Evolutionary conservation across 2,113 vertebrate genomes (phyloP), one percentile per base, ranked within the genome.

Genomic region (Xiphophorus couchianus): DNA sequence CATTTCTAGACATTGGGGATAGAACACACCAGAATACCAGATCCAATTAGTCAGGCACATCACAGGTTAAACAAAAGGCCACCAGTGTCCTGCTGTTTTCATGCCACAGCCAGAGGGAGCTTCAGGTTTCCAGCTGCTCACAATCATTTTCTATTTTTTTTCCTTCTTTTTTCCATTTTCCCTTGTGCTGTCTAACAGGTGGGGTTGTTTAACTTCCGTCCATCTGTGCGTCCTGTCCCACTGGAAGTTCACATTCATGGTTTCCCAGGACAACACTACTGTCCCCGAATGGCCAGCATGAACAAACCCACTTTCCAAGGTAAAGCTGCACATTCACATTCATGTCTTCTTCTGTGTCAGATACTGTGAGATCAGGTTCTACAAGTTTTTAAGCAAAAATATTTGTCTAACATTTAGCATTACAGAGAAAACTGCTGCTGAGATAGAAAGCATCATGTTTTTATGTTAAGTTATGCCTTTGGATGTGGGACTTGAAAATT

Each of bases 261-360:
- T 33, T 99, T 99, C 89, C 98, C 98, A 11, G 98, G 98, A 12
- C 98, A 99, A 78, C 97, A 99, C 84, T 99, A 99, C 91, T 99
- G 98, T 92, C 98, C 97, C 84, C 97, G 97, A 72, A 99, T 99
- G 98, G 98, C 98, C 83, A 98, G 95, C 90, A 99, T 99, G 98
- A 99, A 99, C 92, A 99, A 99, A 88, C 98, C 98, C 76, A 92
- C 96, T 15, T 99, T 99, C 88, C 98, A 99, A 91, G 97, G 89
- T 91, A 51, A 54, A 35, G 25, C 11, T 74, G 17, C 29, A 48
- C 31, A 1, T 29, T 8, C 31, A 0, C 31, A 1, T 29, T 8
- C 31, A 0, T 25, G 71, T 27, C 58, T 64, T 25, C 42, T 37
- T 67, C 4, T 27, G 65, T 28, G 35, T 66, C 35, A 42, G 10